Conservation (phyloP, 2,797 vertebrate species). For the Diglossa cyanea region DNA sequence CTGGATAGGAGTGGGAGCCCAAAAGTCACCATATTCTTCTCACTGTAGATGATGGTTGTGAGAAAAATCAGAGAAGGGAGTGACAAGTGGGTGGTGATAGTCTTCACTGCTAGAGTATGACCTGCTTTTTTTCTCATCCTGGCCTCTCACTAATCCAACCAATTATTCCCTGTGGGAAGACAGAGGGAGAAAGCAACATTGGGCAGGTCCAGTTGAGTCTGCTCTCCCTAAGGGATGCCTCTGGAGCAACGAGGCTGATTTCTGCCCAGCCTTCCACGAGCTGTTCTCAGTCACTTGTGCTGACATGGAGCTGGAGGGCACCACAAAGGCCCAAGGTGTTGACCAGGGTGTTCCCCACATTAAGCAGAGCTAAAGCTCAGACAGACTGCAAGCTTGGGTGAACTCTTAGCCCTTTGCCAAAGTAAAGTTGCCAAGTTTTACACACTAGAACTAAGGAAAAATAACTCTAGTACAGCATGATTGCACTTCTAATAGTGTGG, state of each 20-base stretch:
- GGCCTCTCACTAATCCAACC: background rate
- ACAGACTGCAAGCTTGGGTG: background rate
- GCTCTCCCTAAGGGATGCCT: background rate
- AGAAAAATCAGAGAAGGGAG: background rate
- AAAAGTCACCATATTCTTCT: background rate
- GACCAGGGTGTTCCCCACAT: background rate
- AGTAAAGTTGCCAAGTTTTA: background rate
- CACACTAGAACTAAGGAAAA: background rate
- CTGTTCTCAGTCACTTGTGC: background rate
- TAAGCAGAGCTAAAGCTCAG: background rate
- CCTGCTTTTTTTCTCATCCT: background rate
- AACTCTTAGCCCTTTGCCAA: background rate
- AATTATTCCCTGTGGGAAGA: background rate
- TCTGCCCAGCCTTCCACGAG: background rate
- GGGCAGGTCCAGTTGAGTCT: background rate
- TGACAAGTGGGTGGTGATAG: background rate
- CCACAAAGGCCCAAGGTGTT: background rate
- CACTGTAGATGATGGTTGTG: background rate
- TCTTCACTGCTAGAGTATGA: background rate
- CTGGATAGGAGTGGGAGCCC: background rate
- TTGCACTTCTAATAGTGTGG: background rate
- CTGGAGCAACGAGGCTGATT: background rate
- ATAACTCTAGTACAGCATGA: background rate
- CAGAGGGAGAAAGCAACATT: background rate
- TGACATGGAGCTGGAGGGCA: background rate